Base-by-base conservation (phyloP, 2,888 invertebrate genomes). In the Xestoiulus laeticollis region DNA sequence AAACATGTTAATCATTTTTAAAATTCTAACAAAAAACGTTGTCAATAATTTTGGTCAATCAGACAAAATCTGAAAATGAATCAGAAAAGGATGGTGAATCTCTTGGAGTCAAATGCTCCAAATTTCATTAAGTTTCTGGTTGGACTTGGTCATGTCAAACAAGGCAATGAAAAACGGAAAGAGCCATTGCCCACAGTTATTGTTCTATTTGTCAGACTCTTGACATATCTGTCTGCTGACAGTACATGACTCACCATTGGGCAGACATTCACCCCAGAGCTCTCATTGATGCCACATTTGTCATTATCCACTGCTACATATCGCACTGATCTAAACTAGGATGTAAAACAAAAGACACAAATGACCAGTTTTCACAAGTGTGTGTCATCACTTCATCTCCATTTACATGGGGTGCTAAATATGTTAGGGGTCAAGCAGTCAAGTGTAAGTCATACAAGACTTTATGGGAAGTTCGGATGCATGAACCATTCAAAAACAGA, bases 211-310 rank as follows among this genome's bases (percentile, higher is more conserved):
- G n/a, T 59, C 53, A n/a, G 16, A n/a, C 19, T 59, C n/a, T 19
- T n/a, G 53, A 59, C 53, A n/a, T 48, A 2, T 48, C 53, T 59
- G 16, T 59, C 19, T 59, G 53, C n/a, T n/a, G 53, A 59, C 53
- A n/a, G 53, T n/a, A 59, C n/a, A 19, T 59, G 53, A 59, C n/a
- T 59, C 53, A 59, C n/a, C 53, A 59, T n/a, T 59, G 53, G 53
- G 53, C 53, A 59, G 53, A 19, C 53, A 59, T 59, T 59, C 53
- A 59, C 53, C 53, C 53, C 53, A 5, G 14, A 59, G 53, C 53
- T 59, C 53, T 59, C n/a, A n/a, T 59, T 59, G 19, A n/a, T 19
- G n/a, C n/a, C 6, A n/a, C 38, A 38, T 59, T 59, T 59, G 53
- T 59, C 53, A 59, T 59, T n/a, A n/a, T 59, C 53, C n/a, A n/a